phyloP scores from a whole-genome alignment of 1,140 invertebrate species.

The Whitmania pigra region DNA sequence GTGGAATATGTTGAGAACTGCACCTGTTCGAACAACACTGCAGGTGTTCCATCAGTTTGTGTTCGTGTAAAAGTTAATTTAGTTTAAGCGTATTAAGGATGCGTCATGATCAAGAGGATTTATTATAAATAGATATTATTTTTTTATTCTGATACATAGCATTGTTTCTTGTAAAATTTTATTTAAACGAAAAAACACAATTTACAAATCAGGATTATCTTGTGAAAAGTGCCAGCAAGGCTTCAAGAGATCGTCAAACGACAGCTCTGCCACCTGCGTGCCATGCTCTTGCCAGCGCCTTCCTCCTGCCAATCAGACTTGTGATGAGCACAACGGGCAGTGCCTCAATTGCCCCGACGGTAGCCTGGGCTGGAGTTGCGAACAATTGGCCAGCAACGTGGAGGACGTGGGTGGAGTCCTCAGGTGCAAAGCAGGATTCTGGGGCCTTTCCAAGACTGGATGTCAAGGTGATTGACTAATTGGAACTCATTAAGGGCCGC shows the following conservation, averaged over 20 bases:
- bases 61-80: no score
- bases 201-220: slow-evolving; percentile 24
- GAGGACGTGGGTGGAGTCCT: slow-evolving; percentile 30
- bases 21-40: slow-evolving; percentile 8
- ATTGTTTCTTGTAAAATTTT: no score
- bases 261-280: slow-evolving; percentile 23
- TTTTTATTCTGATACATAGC: no score
- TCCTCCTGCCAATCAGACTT: slow-evolving; percentile 16
- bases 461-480: slow-evolving; percentile 13
- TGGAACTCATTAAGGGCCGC: no score
- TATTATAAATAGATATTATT: no score
- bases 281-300: slow-evolving; percentile 26
- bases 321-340: slow-evolving; percentile 52
- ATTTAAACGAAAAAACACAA: no score
- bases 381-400: slow-evolving; percentile 63
- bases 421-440: slow-evolving; percentile 58
- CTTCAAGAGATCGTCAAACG: slow-evolving; percentile 13
- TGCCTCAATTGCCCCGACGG: slow-evolving; percentile 87
- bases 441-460: slow-evolving; percentile 64
- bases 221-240: slow-evolving; percentile 28
- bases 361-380: slow-evolving; percentile 80
- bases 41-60: neutral
- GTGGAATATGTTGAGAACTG: slow-evolving; percentile 17
- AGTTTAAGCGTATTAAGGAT: no score
- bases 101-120: no score